phyloP scores from a whole-genome alignment of 2,888 invertebrate species.

The Cataglyphis altisquamis region DNA sequence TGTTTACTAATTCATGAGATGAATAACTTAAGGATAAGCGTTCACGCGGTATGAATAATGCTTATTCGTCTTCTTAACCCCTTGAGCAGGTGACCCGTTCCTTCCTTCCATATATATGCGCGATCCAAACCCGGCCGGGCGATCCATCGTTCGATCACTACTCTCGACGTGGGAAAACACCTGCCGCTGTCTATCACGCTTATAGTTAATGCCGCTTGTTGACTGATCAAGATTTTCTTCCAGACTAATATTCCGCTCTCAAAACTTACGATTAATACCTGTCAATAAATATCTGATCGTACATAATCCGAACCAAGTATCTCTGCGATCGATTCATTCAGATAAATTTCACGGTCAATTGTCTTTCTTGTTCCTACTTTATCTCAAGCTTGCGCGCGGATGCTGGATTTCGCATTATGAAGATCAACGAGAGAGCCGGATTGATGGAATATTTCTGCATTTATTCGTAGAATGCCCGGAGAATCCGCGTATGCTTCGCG shows the following conservation, averaged over 20 bases:
- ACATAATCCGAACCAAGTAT: neutral
- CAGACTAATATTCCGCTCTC: neutral
- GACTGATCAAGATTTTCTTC: conserved; percentile 49
- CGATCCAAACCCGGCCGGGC: conserved; percentile 40
- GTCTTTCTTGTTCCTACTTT: neutral
- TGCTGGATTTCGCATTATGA: neutral
- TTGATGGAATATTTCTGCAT: neutral
- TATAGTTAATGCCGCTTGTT: neutral
- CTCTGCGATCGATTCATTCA: neutral
- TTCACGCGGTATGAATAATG: conserved; percentile 79
- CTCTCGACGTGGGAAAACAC: conserved; percentile 71
- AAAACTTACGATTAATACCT: conserved; percentile 16
- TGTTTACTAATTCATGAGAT: conserved; percentile 82
- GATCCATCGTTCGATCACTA: conserved; percentile 41
- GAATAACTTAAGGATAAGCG: conserved; percentile 80
- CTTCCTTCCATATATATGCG: conserved; percentile 33
- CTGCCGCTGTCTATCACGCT: conserved; percentile 68
- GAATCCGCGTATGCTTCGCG: neutral
- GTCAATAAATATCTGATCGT: conserved; percentile 9
- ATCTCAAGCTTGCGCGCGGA: neutral
- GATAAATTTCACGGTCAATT: neutral
- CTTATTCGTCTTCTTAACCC: conserved; percentile 75
- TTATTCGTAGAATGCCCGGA: neutral
- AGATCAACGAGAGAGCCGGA: neutral
- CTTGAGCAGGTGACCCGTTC: conserved; percentile 74